Evolutionary conservation across 2,888 invertebrate species (phyloP).

Genomic region (Orchestes rusci): DNA sequence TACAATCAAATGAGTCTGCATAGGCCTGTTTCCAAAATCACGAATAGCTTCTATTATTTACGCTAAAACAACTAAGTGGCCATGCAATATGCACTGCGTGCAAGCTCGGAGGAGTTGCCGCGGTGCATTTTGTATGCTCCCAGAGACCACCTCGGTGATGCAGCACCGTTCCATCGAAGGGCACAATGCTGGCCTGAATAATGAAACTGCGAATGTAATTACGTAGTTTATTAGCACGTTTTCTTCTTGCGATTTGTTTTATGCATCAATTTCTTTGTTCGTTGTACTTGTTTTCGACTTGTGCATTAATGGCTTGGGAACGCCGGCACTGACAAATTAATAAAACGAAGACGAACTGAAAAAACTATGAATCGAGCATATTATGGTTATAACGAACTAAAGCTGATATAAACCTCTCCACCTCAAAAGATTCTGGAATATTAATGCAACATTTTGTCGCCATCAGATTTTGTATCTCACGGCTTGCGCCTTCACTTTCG

Average conservation of each 20-base stretch:
- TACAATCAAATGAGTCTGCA: no score
- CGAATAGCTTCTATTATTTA: not conserved
- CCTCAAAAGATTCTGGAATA: no score
- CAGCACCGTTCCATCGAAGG: slow-evolving; percentile 12
- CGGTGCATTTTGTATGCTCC: slow-evolving; percentile 21
- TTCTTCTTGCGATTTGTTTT: slow-evolving; percentile 22
- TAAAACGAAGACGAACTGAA: not conserved
- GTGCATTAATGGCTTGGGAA: slow-evolving; percentile 20
- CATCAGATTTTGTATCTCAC: no score
- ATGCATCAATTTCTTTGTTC: slow-evolving; percentile 24
- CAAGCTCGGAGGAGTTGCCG: slow-evolving; percentile 10
- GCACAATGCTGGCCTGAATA: slow-evolving; percentile 21
- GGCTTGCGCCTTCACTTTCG: no score
- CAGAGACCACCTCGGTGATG: slow-evolving; percentile 19
- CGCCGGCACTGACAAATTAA: slow-evolving; percentile 5
- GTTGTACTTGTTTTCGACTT: slow-evolving; percentile 17
- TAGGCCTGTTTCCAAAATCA: no score
- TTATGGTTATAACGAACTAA: no score
- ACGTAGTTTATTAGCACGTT: slow-evolving; percentile 25
- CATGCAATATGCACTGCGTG: slow-evolving; percentile 13
- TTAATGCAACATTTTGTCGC: no score
- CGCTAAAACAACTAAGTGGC: slow-evolving; percentile 5
- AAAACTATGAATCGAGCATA: no score
- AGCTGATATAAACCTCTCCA: no score
- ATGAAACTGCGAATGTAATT: slow-evolving; percentile 24